These are phyloP conservation scores for Sebastes fasciatus DNA, from an alignment of 2,113 vertebrate genomes.

Conservation along the genomic window DNA sequence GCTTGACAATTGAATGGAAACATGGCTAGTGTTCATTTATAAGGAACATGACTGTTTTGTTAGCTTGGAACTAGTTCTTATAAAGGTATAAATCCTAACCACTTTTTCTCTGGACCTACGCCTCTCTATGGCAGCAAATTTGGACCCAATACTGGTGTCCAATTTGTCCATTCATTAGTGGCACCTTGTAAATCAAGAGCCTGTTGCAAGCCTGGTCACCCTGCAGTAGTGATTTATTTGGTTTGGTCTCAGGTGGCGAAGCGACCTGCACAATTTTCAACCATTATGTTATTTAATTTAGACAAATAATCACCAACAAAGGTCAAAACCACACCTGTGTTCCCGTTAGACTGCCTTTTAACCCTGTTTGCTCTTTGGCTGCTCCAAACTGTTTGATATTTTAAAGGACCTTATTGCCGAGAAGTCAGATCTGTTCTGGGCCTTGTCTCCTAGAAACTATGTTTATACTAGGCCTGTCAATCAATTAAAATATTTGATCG, in stretches of 20 bases:
- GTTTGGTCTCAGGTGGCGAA: background rate
- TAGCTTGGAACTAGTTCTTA: background rate
- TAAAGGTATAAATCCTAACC: background rate
- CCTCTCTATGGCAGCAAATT: background rate
- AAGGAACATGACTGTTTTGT: background rate
- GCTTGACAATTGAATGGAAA: too few relatives aligned
- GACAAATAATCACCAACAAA: background rate
- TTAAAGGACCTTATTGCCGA: background rate
- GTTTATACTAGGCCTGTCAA: background rate
- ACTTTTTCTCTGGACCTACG: background rate
- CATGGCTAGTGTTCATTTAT: background rate
- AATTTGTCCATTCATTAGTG: background rate
- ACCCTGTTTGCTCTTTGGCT: background rate
- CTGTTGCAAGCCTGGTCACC: background rate
- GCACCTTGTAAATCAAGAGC: background rate
- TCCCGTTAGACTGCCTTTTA: background rate
- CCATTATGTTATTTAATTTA: background rate
- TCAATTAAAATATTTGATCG: too few relatives aligned
- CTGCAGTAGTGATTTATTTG: background rate
- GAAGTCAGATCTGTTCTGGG: background rate
- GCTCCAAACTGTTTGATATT: background rate
- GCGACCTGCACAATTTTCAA: conserved; percentile 13
- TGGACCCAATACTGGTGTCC: background rate
- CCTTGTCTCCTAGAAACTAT: background rate
- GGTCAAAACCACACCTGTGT: background rate